phyloP scores from a whole-genome alignment of 2,888 invertebrate species.

The Epirrita christyi region DNA sequence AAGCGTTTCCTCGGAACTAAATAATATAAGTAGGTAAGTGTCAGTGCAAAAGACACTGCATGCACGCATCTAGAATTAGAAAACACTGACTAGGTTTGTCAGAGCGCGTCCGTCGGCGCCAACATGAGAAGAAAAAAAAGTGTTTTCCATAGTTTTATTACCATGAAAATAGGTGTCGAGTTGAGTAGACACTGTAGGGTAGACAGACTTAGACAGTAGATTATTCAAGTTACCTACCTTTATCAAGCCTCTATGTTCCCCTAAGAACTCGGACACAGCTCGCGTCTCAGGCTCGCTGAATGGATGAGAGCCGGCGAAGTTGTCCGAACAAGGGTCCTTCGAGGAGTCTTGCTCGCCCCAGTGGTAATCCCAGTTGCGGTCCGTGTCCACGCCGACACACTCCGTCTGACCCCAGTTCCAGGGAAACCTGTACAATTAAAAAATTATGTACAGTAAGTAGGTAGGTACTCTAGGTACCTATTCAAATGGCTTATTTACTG shows the following conservation, averaged over 20 bases:
- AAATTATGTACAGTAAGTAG: too few species aligned
- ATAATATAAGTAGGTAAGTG: conserved; percentile 42
- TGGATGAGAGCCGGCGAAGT: conserved; percentile 88
- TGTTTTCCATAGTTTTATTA: too few species aligned
- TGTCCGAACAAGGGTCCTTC: conserved; percentile 89
- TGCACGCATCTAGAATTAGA: too few species aligned
- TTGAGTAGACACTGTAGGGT: too few species aligned
- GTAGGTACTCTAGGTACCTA: too few species aligned
- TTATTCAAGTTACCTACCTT: conserved; percentile 66
- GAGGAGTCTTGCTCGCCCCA: conserved; percentile 90
- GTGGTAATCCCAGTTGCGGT: conserved; percentile 91
- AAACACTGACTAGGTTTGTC: too few species aligned
- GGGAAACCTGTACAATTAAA: conserved; percentile 70
- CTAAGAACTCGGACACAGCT: conserved; percentile 86
- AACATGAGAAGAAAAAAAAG: too few species aligned
- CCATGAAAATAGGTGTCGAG: too few species aligned
- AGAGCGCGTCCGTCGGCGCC: too few species aligned
- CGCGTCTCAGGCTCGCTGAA: conserved; percentile 92
- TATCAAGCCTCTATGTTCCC: conserved; percentile 85
- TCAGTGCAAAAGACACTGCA: too few species aligned
- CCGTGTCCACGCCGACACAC: conserved; percentile 91
- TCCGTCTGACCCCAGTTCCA: conserved; percentile 85
- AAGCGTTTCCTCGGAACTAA: conserved; percentile 44
- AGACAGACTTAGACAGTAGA: background rate
- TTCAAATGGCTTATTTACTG: too few species aligned